Evolutionary conservation across 2,113 vertebrate species (phyloP), one percentile per base, ranked within the genome.

Genomic region (Nymphicus hollandicus): DNA sequence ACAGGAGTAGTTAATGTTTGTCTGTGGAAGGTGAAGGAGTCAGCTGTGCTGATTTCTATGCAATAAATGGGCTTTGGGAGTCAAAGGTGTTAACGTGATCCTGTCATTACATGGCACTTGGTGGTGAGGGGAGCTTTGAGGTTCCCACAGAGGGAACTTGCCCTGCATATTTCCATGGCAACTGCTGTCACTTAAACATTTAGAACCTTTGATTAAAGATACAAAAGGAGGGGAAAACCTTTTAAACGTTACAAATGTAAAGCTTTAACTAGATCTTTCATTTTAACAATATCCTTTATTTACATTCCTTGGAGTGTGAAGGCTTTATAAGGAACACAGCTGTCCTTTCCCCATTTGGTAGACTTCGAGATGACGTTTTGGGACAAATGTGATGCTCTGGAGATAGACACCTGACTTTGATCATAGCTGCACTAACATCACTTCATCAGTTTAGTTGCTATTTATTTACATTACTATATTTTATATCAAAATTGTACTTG

Each of bases 151-250:
- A 89, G 88, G 31, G 61, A 85, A 84, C 47, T 44, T 64, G 49
- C 61, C 66, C 91, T 82, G 56, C 18, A 0, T 44, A 81, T 95
- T 94, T 81, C 96, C 94, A 95, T 95, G 95, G 89, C 89, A 96
- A 97, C 94, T 12, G 56, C 77, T 47, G 41, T 95, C 81, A 74
- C 63, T 55, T 84, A 72, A 39, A 65, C 73, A 41, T 93, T 93
- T 93, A 71, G 71, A 87, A 84, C 86, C 72, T 95, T 91, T 85
- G 81, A 95, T 79, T 95, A 85, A 93, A 91, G 83, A 76, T 79
- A 89, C 5, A 39, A 37, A 88, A 92, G 69, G 43, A 52, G 55
- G 31, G 52, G 24, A 8, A 52, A 92, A 52, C n/a, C 61, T 87
- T 92, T 91, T 87, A 87, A 91, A 95, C 3, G 2, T 81, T 95